These are phyloP conservation scores for Leptopterna dolabrata DNA, from an alignment of 2,888 invertebrate species.

Conservation along the genomic window DNA sequence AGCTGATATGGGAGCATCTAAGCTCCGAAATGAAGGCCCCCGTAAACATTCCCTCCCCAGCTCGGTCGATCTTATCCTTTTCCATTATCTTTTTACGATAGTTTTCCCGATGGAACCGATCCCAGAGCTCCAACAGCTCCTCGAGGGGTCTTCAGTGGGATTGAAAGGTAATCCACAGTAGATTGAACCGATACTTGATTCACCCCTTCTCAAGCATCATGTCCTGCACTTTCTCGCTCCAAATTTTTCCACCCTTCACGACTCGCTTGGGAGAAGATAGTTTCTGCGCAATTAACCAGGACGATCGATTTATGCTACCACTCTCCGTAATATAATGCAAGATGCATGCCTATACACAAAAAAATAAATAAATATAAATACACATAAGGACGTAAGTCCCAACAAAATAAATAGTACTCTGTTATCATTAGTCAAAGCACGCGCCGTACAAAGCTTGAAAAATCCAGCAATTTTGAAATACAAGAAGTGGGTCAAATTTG, in stretches of 20 bases:
- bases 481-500: too few relatives aligned
- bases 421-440: too few relatives aligned
- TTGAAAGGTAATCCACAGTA: conserved; percentile 11
- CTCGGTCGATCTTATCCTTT: not conserved
- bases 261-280: not conserved
- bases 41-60: not conserved
- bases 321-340: too few relatives aligned
- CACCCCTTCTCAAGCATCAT: not conserved
- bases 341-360: too few relatives aligned
- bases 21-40: not conserved
- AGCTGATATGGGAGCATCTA: not conserved
- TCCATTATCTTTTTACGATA: conserved; percentile 8
- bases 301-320: not conserved
- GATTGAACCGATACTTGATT: not conserved
- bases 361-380: too few relatives aligned
- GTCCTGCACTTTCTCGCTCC: not conserved
- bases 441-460: too few relatives aligned
- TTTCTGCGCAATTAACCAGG: not conserved
- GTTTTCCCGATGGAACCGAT: not conserved
- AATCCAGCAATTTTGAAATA: too few relatives aligned
- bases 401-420: too few relatives aligned
- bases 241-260: not conserved
- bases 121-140: not conserved
- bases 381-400: too few relatives aligned
- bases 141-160: not conserved